Conservation (phyloP, 2,888 invertebrate genomes). For the Orgyia antiqua region DNA sequence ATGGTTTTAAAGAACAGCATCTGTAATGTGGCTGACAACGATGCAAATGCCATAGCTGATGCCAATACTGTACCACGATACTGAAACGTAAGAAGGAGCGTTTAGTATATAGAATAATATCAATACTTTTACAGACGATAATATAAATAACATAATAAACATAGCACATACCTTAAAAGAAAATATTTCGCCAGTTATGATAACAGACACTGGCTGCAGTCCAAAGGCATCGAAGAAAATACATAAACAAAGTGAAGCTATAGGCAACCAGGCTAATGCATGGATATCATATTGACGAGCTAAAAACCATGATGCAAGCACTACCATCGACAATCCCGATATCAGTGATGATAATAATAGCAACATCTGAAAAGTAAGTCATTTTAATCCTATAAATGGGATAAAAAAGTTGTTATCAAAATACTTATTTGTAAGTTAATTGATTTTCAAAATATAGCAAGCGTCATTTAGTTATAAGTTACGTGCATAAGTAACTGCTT, state of each 20-base stretch:
- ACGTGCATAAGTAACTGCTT: too few species aligned
- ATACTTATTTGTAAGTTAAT: too few species aligned
- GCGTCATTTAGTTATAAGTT: too few species aligned
- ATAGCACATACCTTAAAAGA: slow-evolving; percentile 68
- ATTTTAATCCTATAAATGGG: too few species aligned
- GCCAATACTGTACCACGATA: slow-evolving; percentile 61
- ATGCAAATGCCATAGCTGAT: slow-evolving; percentile 44
- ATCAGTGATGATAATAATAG: slow-evolving; percentile 47
- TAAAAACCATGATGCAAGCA: slow-evolving; percentile 60
- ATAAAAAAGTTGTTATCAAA: too few species aligned
- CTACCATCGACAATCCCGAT: slow-evolving; percentile 60
- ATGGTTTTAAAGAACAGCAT: slow-evolving; percentile 57
- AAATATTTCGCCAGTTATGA: slow-evolving; percentile 64
- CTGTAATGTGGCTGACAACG: slow-evolving; percentile 46
- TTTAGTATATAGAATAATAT: too few species aligned
- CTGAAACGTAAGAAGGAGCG: too few species aligned
- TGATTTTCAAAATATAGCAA: too few species aligned
- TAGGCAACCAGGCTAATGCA: slow-evolving; percentile 66
- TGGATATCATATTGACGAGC: slow-evolving; percentile 35
- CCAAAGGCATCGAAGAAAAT: slow-evolving; percentile 18
- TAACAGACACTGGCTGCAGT: slow-evolving; percentile 5
- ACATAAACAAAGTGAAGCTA: slow-evolving; percentile 65
- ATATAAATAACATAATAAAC: too few species aligned
- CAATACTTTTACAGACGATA: too few species aligned
- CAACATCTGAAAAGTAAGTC: slow-evolving; percentile 41